Base-by-base conservation (phyloP, 2,113 vertebrate species). In the Lagopus leucura region DNA sequence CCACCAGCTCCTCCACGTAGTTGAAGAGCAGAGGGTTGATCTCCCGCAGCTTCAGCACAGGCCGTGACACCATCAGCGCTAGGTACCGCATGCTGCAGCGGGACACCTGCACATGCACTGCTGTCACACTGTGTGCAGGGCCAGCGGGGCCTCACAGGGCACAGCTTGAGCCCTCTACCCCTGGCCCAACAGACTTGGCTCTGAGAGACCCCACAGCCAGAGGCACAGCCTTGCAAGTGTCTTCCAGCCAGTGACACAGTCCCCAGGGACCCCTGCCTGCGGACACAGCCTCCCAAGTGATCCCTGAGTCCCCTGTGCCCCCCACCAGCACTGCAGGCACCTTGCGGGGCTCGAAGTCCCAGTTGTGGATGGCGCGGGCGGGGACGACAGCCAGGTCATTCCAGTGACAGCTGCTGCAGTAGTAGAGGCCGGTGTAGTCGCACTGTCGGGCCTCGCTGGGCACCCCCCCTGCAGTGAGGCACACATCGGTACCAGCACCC, bases 321-420 rank as follows among this genome's bases (percentile, higher is more conserved):
- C 71, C 6, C 1, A 21, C 50, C 61, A 15, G 2, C 1, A 9
- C 28, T 52, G 6, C 38, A 66, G 54, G 50, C 96, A 99, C 99
- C 99, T 99, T 99, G 83, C 98, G 98, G 2, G 98, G 97, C 92
- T 99, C 99, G 6, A 99, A 99, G 96, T 99, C 99, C 99, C 99
- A 99, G 98, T 99, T 99, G 98, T 99, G 99, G 87, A 99, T 99
- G 86, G 99, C 99, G 0, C 99, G 98, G 14, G 99, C 99, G 0
- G 99, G 99, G 87, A 99, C 97, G 60, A 99, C 94, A 0, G 99
- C 98, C 9, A 98, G 97, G 97, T 99, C 99, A 0, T 99, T 99
- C 99, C 99, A 99, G 97, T 99, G 99, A 95, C 99, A 99, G 89
- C 98, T 99, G 97, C 98, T 98, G 97, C 99, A 99, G 97, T 99